Evolutionary conservation across 2,797 vertebrate species (phyloP).

Genomic region (Podargus strigoides): DNA sequence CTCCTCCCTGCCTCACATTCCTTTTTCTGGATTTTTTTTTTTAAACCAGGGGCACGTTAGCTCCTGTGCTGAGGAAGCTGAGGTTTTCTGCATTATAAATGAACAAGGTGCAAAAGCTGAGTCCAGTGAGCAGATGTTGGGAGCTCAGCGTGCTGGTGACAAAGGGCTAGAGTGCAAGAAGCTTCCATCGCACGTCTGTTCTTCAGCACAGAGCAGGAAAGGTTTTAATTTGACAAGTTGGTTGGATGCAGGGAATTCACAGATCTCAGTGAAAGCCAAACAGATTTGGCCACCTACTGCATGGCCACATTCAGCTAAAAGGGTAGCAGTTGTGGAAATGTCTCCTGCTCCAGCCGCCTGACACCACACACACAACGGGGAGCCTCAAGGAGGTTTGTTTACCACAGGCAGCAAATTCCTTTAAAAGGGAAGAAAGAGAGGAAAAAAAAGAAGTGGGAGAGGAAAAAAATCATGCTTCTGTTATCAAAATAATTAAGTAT

Average conservation of each 20-base stretch:
- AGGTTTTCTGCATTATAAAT: conserved; percentile 51
- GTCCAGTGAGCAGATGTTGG: conserved; percentile 66
- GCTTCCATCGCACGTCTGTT: conserved; percentile 55
- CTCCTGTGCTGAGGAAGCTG: background rate
- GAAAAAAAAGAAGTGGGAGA: background rate
- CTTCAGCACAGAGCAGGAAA: conserved; percentile 15
- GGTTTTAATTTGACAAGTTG: conserved; percentile 71
- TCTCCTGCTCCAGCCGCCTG: conserved; percentile 30
- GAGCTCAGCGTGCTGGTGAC: conserved; percentile 53
- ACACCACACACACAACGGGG: background rate
- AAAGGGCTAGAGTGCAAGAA: conserved; percentile 65
- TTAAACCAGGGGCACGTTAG: background rate
- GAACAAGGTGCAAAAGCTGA: conserved; percentile 49
- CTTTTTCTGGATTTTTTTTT: conserved; percentile 5
- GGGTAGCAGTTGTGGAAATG: conserved; percentile 51
- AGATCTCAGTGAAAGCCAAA: conserved; percentile 60
- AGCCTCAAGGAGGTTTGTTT: background rate
- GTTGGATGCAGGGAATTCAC: conserved; percentile 68
- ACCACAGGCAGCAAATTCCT: background rate
- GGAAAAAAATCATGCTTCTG: background rate
- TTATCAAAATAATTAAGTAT: conserved; percentile 27
- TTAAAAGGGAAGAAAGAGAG: background rate
- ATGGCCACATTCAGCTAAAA: conserved; percentile 49
- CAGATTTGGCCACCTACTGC: conserved; percentile 63
- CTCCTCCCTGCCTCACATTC: background rate